Base-by-base conservation (phyloP, 2,113 vertebrate species). In the Arenaria interpres region DNA sequence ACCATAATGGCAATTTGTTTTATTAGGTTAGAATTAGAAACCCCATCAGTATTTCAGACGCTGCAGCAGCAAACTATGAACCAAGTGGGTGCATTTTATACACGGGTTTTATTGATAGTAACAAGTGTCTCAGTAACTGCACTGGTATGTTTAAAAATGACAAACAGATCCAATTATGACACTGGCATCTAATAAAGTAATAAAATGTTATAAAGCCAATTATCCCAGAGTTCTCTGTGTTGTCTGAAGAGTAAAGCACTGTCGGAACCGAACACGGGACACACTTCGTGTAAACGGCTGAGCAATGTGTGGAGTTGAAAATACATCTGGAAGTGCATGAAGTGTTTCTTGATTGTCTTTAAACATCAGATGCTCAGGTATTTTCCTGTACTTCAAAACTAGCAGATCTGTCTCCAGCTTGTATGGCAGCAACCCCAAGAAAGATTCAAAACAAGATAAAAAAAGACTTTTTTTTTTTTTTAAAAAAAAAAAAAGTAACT, bases 331-430 rank as follows among this genome's bases (percentile, higher is more conserved):
- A 20, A 28, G 54, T 62, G 62, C 54, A 60, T 8, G 3, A 57
- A 79, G 17, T 51, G 32, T 4, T 6, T 80, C 82, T 50, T 76
- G 4, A 3, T 9, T 17, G 39, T 10, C 59, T 69, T 62, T 45
- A 24, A 85, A 37, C 20, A 74, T 4, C 48, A 87, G 32, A 78
- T 24, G 46, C 53, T 88, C 81, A 62, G 68, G 74, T 75, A 67
- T 90, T 76, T 85, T 85, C 57, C 39, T 66, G 19, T 87, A 92
- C 94, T 96, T 97, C 79, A 64, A 71, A 97, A 94, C 79, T 90
- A 80, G 24, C 56, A 93, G 75, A 78, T 94, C 79, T 48, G 41
- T 24, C 75, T 85, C 57, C 22, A 77, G 24, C 35, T 27, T 15
- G 12, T 20, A 23, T 24, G 20, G 75, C 57, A 85, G 82, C 50